Conservation (phyloP, 1,140 invertebrate species). For the Brachionus rubens region DNA sequence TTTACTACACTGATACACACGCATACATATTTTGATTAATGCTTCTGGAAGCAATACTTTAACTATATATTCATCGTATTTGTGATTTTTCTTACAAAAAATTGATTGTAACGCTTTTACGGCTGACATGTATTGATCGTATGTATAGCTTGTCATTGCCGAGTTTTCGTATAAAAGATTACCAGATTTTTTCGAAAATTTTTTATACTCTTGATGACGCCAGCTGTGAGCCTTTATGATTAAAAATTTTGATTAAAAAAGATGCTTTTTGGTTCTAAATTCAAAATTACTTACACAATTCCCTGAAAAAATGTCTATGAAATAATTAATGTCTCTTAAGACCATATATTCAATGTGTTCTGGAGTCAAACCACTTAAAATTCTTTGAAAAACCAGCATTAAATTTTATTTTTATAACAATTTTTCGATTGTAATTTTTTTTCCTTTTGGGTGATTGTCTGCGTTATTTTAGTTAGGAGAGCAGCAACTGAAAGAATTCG, state of each 20-base stretch:
- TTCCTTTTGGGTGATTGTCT: too few relatives aligned
- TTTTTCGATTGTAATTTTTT: too few relatives aligned
- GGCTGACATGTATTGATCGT: conserved; percentile 43
- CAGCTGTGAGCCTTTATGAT: conserved; percentile 37
- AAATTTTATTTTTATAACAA: too few relatives aligned
- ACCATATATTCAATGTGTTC: conserved; percentile 43
- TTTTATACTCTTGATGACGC: conserved; percentile 41
- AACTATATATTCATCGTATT: conserved; percentile 44
- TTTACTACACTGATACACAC: conserved; percentile 41
- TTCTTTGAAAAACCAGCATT: background rate
- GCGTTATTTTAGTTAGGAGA: too few relatives aligned
- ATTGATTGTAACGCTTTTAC: conserved; percentile 23
- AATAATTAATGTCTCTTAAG: conserved; percentile 43
- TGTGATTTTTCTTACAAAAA: conserved; percentile 44
- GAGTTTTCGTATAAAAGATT: conserved; percentile 37
- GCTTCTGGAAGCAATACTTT: conserved; percentile 43
- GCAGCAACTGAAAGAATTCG: too few relatives aligned
- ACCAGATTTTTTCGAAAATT: conserved; percentile 16
- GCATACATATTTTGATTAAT: conserved; percentile 34
- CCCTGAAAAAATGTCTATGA: conserved; percentile 41
- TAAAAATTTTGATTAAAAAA: background rate
- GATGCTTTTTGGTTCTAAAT: too few relatives aligned
- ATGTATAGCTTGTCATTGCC: conserved; percentile 26
- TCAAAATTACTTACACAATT: conserved; percentile 28
- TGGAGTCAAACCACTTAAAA: background rate